Conservation (phyloP, 2,888 invertebrate species). For the Torymus auratus region DNA sequence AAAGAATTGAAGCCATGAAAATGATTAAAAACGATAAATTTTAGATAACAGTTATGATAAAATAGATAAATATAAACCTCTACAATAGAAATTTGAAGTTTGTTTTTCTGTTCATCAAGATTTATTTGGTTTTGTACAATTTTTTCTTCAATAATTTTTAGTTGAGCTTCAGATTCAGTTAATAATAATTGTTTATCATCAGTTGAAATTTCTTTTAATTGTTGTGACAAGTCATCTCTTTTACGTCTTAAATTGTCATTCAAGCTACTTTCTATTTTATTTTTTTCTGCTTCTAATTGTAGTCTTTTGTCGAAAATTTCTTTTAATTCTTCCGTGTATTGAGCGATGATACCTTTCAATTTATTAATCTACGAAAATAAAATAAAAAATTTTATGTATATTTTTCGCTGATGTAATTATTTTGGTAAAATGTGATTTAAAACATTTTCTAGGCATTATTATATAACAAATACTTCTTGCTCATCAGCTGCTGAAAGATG, state of each 20-base stretch:
- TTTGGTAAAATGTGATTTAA: no score
- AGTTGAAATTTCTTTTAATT: slow-evolving; percentile 95
- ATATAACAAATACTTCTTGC: slow-evolving; percentile 69
- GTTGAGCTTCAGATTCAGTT: slow-evolving; percentile 88
- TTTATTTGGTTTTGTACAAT: slow-evolving; percentile 89
- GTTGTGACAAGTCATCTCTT: slow-evolving; percentile 92
- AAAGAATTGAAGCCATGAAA: not conserved
- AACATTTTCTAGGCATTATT: no score
- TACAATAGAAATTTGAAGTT: slow-evolving; percentile 82
- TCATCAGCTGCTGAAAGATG: slow-evolving; percentile 96
- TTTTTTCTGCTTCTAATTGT: slow-evolving; percentile 97
- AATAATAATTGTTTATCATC: slow-evolving; percentile 94
- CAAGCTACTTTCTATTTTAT: slow-evolving; percentile 95
- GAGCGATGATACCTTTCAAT: slow-evolving; percentile 94
- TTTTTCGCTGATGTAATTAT: not conserved
- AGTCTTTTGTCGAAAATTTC: slow-evolving; percentile 95
- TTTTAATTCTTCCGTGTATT: slow-evolving; percentile 95
- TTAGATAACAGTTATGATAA: no score
- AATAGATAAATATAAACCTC: slow-evolving; percentile 73
- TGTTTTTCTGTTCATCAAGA: slow-evolving; percentile 88
- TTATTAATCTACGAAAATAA: slow-evolving; percentile 87
- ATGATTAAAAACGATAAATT: no score
- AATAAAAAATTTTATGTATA: slow-evolving; percentile 5
- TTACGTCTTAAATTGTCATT: slow-evolving; percentile 96
- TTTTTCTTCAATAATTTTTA: slow-evolving; percentile 87